A percentile compares a stretch with the other conserved stretches of the same genome.
Conservation (phyloP, 1,140 invertebrate species). For the Tribolium castaneum region DNA sequence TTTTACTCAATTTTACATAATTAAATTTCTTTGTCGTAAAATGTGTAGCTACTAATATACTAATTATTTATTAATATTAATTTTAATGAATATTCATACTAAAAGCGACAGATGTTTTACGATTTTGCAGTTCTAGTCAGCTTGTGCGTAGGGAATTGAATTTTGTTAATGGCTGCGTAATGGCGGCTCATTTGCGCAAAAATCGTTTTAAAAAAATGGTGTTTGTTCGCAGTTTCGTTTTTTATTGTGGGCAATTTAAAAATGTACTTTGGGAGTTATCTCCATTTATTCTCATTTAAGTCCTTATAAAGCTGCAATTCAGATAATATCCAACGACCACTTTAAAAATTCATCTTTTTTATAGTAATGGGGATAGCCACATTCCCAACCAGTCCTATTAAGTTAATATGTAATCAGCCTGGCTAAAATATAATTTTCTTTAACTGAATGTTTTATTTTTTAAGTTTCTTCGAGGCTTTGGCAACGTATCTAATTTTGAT, state of each 20-base stretch:
- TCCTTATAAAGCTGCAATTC: not conserved
- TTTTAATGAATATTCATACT: constrained; percentile 19
- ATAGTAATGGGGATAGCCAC: not conserved
- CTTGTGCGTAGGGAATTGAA: not conserved
- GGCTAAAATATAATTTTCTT: not conserved
- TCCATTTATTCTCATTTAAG: not conserved
- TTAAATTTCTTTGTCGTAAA: not conserved
- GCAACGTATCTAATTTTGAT: not conserved
- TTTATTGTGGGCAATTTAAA: not conserved
- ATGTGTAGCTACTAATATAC: not conserved
- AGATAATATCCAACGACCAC: not conserved
- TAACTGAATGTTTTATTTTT: not conserved
- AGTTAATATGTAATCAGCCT: not conserved
- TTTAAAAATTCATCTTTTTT: not conserved
- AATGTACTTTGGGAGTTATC: not conserved
- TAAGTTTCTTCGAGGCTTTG: not conserved
- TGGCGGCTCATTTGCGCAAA: not conserved
- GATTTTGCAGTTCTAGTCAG: not conserved
- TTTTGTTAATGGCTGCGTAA: not conserved
- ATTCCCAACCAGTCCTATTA: constrained; percentile 11
- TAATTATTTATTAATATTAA: constrained; percentile 1
- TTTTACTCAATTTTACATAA: not conserved
- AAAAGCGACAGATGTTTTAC: not conserved
- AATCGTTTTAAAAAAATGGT: not conserved
- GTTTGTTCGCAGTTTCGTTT: not conserved